Percentiles rank a stretch among this genome's conserved stretches.
Evolutionary conservation across 2,113 vertebrate genomes (phyloP).

Genomic region (Pungitius pungitius): DNA sequence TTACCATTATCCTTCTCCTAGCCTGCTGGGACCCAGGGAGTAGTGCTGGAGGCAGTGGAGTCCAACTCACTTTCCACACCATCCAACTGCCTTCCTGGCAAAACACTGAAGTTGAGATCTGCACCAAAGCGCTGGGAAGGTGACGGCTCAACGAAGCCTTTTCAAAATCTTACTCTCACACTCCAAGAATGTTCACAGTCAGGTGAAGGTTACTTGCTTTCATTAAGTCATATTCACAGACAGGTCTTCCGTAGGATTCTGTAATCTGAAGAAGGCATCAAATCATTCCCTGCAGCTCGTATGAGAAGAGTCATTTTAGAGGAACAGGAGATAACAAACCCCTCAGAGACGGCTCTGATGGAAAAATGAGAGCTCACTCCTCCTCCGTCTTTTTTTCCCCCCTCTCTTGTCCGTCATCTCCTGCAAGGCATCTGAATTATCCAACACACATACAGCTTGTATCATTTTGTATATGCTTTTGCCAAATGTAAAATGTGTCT

Average conservation of each 20-base stretch:
- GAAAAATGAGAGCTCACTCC: constrained; percentile 2
- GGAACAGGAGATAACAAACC: constrained; percentile 26
- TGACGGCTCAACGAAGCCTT: constrained; percentile 36
- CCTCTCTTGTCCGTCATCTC: not conserved
- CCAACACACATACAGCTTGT: not conserved
- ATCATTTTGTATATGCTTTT: no score
- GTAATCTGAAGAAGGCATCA: constrained; percentile 23
- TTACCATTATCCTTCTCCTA: constrained; percentile 53
- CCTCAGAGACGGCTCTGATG: constrained; percentile 29
- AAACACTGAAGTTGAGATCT: constrained; percentile 28
- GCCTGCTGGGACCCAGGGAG: constrained; percentile 31
- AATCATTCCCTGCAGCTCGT: not conserved
- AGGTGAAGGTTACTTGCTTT: constrained; percentile 36
- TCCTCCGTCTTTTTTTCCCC: not conserved
- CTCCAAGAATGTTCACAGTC: constrained; percentile 19
- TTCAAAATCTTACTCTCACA: constrained; percentile 31
- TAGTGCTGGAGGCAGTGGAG: constrained; percentile 25
- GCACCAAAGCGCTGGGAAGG: constrained; percentile 33
- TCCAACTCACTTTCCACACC: constrained; percentile 31
- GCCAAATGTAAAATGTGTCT: no score
- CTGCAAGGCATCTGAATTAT: not conserved
- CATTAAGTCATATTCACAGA: constrained; percentile 36
- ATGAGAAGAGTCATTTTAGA: constrained; percentile 35
- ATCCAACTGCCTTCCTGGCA: constrained; percentile 30
- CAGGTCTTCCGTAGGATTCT: constrained; percentile 19